These are phyloP conservation scores for Linnaemya tessellans DNA, from an alignment of 2,888 invertebrate genomes.

Conservation along the genomic window DNA sequence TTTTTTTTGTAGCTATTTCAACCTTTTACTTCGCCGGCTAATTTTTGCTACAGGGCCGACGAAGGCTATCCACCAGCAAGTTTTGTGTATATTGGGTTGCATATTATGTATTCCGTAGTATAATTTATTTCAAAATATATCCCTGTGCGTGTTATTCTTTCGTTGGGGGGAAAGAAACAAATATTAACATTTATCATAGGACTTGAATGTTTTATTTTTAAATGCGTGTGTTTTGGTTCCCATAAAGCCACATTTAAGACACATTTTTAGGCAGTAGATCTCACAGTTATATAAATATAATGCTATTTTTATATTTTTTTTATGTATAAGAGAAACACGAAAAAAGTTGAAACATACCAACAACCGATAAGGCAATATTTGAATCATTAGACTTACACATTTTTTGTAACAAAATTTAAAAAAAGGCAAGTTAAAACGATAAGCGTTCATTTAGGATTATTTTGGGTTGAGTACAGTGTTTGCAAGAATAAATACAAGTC, in stretches of 20 bases:
- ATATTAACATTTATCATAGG: slow-evolving; percentile 61
- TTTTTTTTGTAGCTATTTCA: no score
- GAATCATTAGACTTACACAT: no score
- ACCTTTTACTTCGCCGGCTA: no score
- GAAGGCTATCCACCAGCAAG: not conserved
- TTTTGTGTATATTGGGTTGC: slow-evolving; percentile 61
- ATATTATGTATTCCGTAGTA: slow-evolving; percentile 14
- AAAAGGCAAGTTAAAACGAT: no score
- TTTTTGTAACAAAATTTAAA: no score
- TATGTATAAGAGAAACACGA: not conserved
- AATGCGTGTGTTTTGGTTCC: slow-evolving; percentile 57
- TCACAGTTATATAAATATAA: not conserved
- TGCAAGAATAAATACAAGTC: no score
- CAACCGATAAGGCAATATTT: slow-evolving; percentile 53
- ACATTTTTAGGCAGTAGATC: slow-evolving; percentile 22
- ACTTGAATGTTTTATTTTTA: slow-evolving; percentile 47
- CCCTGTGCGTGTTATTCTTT: not conserved
- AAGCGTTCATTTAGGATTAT: no score
- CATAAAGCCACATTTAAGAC: slow-evolving; percentile 62
- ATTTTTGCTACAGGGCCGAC: no score
- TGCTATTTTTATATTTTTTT: slow-evolving; percentile 7
- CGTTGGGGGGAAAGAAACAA: not conserved
- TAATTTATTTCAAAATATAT: slow-evolving; percentile 37
- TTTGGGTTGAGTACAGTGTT: no score
- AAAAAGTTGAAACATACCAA: slow-evolving; percentile 10